phyloP scores from a whole-genome alignment of 2,888 invertebrate genomes.

The Hemicrepidius hirtus region DNA sequence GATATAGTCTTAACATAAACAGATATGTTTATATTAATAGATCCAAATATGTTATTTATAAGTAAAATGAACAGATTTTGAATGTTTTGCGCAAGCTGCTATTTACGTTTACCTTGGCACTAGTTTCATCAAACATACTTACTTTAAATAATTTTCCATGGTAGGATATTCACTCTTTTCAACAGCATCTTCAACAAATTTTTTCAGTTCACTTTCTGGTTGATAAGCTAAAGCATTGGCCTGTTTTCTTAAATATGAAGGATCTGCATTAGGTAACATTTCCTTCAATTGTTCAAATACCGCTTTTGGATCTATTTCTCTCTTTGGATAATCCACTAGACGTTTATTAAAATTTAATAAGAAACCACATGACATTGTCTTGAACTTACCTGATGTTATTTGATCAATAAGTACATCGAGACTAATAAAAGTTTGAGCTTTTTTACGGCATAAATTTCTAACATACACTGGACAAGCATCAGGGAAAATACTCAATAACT shows the following conservation, averaged over 20 bases:
- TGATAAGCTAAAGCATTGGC: slow-evolving; percentile 60
- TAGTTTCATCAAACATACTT: slow-evolving; percentile 44
- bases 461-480: slow-evolving; percentile 60
- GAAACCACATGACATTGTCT: not conserved
- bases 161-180: slow-evolving; percentile 67
- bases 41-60: slow-evolving; percentile 27
- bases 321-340: slow-evolving; percentile 46
- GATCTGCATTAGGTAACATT: slow-evolving; percentile 68
- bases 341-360: not conserved
- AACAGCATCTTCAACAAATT: slow-evolving; percentile 63
- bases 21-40: slow-evolving; percentile 22
- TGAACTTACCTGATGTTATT: slow-evolving; percentile 50
- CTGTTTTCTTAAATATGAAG: slow-evolving; percentile 64
- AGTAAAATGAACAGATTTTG: slow-evolving; percentile 6
- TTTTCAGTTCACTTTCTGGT: slow-evolving; percentile 58
- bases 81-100: not conserved
- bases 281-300: slow-evolving; percentile 60
- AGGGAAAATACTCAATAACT: slow-evolving; percentile 56
- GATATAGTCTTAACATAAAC: slow-evolving; percentile 8
- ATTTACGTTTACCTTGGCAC: not conserved
- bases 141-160: slow-evolving; percentile 68
- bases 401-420: slow-evolving; percentile 57
- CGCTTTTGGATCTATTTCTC: slow-evolving; percentile 47
- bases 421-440: slow-evolving; percentile 43
- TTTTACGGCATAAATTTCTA: slow-evolving; percentile 53